Base-by-base conservation (phyloP, 2,888 invertebrate species). In the Spilosoma lubricipeda region DNA sequence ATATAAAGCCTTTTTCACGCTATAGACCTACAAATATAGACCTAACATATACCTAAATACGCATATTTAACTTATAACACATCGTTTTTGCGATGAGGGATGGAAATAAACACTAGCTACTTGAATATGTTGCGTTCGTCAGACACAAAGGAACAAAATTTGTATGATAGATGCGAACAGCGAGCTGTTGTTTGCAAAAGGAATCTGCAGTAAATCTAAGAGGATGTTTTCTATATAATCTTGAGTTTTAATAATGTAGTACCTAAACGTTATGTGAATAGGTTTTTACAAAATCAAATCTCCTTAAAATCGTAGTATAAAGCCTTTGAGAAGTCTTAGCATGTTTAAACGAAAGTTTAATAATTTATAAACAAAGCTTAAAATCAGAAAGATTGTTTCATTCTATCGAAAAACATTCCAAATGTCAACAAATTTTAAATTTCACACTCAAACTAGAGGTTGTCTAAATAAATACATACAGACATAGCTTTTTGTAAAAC, bases 71-170 rank as follows among this genome's bases (percentile, higher is more conserved):
- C 52, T 52, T 23, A 23, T 9, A 52, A n/a, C 52, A 56, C 20
- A 3, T 23, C 11, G n/a, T 56, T n/a, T 56, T n/a, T 9, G n/a
- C 52, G 52, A 56, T 56, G n/a, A 56, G n/a, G n/a, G 52, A n/a
- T n/a, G n/a, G n/a, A 56, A 56, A 23, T 56, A 56, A 56, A 56
- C 52, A 56, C 52, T 56, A 56, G 52, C 52, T 56, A n/a, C 52
- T 56, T 56, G 8, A 56, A n/a, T 56, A 56, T n/a, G 52, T n/a
- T 56, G n/a, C 52, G 52, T n/a, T n/a, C 9, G 9, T 56, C n/a
- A 56, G 11, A 56, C 11, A 56, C 52, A 56, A 56, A n/a, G n/a
- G n/a, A 56, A 56, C n/a, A 56, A n/a, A n/a, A 56, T 11, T 56
- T 11, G n/a, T n/a, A 56, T 11, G n/a, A 56, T 56, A 11, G n/a